Evolutionary conservation across 2,888 invertebrate species (phyloP), one percentile per base, ranked within the genome.

Genomic region (Elegia similella): DNA sequence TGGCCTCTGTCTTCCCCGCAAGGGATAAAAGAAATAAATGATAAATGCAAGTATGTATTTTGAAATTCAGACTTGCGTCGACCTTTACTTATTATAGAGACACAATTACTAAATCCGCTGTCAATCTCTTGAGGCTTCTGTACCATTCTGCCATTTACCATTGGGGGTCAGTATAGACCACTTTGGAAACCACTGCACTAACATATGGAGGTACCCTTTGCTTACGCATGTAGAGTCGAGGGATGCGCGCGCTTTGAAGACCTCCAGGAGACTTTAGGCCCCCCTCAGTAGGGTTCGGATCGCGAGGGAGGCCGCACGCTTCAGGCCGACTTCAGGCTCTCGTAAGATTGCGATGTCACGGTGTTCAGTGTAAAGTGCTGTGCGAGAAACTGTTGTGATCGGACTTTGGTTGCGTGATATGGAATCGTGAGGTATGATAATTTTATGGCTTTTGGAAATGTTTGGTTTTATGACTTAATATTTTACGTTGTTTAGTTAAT

Each of bases 191-290:
- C 23, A 23, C 23, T 3, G 23, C 23, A 23, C 23, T 67, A 69
- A 78, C 79, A 74, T 80, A 80, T 78, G 82, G 77, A 80, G 69
- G 72, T 70, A 61, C 63, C 64, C 63, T 62, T 69, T 68, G 58
- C 52, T 66, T 73, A 73, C 64, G 68, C 69, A 72, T 72, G 67
- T 75, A 76, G 69, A 65, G 78, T 80, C 79, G 77, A 81, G 72
- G 75, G 86, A 86, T 88, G 89, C 89, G 89, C 88, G 88, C 89
- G 89, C 82, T 88, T 86, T 65, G 68, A 64, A 79, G 76, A 42
- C 74, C 75, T 84, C 69, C 69, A 67, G 66, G 69, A 80, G 72
- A 75, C 68, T 79, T 59, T 69, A 71, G 63, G 78, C 83, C 82
- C 84, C 86, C 88, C 86, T 87, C 88, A 90, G 90, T 90, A 70